Conservation (phyloP, 2,113 vertebrate species). For the Rafetus swinhoei region DNA sequence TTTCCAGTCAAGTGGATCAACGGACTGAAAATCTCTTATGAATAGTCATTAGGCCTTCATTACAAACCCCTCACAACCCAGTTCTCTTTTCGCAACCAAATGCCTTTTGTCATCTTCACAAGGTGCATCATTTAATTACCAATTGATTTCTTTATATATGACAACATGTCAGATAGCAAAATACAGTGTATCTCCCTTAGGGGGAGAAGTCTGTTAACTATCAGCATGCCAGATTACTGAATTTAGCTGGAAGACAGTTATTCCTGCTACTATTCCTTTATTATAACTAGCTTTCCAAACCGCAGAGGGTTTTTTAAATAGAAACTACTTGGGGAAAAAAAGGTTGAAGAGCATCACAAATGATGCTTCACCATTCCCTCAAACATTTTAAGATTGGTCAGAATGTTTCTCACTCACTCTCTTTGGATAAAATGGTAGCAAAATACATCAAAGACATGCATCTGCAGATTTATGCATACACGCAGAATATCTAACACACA, state of each 20-base stretch:
- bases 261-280: conserved; percentile 63
- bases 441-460: neutral
- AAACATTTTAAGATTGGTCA: conserved; percentile 35
- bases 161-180: conserved; percentile 98
- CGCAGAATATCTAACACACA: conserved; percentile 56
- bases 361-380: neutral
- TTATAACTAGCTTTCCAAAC: conserved; percentile 58
- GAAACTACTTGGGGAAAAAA: accelerated
- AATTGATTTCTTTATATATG: conserved; percentile 99
- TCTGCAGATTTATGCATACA: conserved; percentile 32
- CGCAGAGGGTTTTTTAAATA: conserved; percentile 46
- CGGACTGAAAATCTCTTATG: conserved; percentile 98
- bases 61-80: conserved; percentile 94
- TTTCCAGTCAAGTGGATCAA: conserved; percentile 99
- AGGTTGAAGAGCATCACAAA: neutral
- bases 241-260: conserved; percentile 74
- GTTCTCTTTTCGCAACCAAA: conserved; percentile 95
- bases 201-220: conserved; percentile 87
- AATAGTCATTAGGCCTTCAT: conserved; percentile 99
- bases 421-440: neutral
- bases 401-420: conserved; percentile 57
- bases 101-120: conserved; percentile 99
- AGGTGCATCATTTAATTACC: conserved; percentile 99
- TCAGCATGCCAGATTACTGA: conserved; percentile 83
- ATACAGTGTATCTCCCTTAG: conserved; percentile 89